These are phyloP conservation scores for Trypoxylon attenuatum DNA, from an alignment of 2,888 invertebrate species.

Conservation along the genomic window DNA sequence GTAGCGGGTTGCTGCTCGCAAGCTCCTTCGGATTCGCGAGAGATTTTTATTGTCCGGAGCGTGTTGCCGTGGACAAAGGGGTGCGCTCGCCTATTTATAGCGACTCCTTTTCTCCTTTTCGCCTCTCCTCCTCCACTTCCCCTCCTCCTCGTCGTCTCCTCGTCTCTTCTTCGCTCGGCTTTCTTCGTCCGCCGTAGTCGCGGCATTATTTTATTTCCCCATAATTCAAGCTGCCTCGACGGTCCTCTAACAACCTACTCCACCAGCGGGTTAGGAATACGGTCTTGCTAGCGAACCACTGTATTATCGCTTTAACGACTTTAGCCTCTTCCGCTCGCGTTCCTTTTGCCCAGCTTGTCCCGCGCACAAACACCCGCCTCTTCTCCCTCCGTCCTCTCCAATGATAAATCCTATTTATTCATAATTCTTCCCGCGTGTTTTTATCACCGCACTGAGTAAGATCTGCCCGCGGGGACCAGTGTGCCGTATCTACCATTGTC, in stretches of 20 bases:
- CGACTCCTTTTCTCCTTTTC: not conserved
- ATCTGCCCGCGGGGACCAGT: too few species aligned
- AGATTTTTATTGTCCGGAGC: slow-evolving; percentile 37
- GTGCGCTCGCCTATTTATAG: slow-evolving; percentile 27
- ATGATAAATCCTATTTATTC: too few species aligned
- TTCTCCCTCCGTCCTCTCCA: not conserved
- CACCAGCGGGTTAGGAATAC: slow-evolving; percentile 4
- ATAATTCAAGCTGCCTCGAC: slow-evolving; percentile 26
- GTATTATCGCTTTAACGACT: slow-evolving; percentile 26
- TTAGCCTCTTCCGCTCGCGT: slow-evolving; percentile 4
- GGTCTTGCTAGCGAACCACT: slow-evolving; percentile 7
- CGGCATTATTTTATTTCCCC: slow-evolving; percentile 26
- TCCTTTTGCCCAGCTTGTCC: slow-evolving; percentile 3
- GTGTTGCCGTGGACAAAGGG: slow-evolving; percentile 32
- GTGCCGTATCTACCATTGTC: too few species aligned
- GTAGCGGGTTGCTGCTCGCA: too few species aligned
- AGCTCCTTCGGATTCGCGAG: slow-evolving; percentile 18
- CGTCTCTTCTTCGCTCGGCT: too few species aligned
- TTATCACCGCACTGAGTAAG: not conserved
- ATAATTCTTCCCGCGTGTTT: too few species aligned
- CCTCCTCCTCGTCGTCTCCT: too few species aligned
- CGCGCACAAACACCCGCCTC: not conserved
- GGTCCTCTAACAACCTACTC: slow-evolving; percentile 6
- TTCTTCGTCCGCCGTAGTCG: not conserved
- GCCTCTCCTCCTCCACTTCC: not conserved